Percentiles rank a stretch among this genome's conserved stretches.
Conservation (phyloP, 2,113 vertebrate species). For the Bos taurus region ARS-UCD2.0 NC_037336.1:21397501-21398000, state of each 20-base stretch:
- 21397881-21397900: background rate
- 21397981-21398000: background rate
- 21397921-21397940: background rate
- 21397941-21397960: background rate
- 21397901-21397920: background rate
- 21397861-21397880: background rate
- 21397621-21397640: background rate
- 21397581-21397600: background rate
- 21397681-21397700: background rate
- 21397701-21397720: background rate
- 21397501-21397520: background rate
- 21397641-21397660: background rate
- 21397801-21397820: background rate
- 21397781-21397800: background rate
- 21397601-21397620: background rate
- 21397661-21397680: background rate
- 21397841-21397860: background rate
- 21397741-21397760: background rate
- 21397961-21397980: background rate
- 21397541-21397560: background rate
- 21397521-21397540: background rate
- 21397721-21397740: background rate
- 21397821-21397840: background rate
- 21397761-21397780: background rate
- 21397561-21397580: background rate